Evolutionary conservation across 2,797 vertebrate species (phyloP).

Genomic region (Sebastes aleutianus): DNA sequence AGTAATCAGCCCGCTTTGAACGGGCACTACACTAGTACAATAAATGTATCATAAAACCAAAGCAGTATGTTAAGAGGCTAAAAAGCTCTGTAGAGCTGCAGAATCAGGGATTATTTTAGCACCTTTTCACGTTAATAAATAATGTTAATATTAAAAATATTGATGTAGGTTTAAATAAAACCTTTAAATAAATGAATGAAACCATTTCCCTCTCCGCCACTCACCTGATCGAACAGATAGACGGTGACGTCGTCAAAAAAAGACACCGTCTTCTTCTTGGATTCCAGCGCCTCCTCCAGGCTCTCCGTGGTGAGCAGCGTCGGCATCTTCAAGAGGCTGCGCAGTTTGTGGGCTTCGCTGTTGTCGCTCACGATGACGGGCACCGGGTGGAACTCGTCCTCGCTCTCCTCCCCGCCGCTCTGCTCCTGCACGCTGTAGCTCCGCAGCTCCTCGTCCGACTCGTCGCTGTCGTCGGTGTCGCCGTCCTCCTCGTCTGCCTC

Average conservation of each 20-base stretch:
- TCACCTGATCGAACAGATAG: conserved; percentile 97
- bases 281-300: conserved; percentile 81
- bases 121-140: too few species aligned
- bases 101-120: too few species aligned
- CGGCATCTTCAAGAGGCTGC: conserved; percentile 92
- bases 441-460: conserved; percentile 92
- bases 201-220: background rate
- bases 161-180: too few species aligned
- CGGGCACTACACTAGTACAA: too few species aligned
- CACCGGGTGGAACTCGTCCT: conserved; percentile 83
- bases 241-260: conserved; percentile 97
- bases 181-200: too few species aligned
- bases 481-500: conserved; percentile 87
- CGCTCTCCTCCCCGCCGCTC: conserved; percentile 91
- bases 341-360: conserved; percentile 86
- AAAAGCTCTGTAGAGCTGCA: too few species aligned
- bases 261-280: conserved; percentile 93
- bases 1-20: too few species aligned
- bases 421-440: conserved; percentile 89
- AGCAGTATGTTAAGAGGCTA: too few species aligned
- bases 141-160: too few species aligned
- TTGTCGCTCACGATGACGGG: conserved; percentile 93
- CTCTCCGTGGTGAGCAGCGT: conserved; percentile 71
- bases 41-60: too few species aligned
- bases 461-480: conserved; percentile 92